Evolutionary conservation across 2,797 vertebrate species (phyloP).

Genomic region (Catharus ustulatus): DNA sequence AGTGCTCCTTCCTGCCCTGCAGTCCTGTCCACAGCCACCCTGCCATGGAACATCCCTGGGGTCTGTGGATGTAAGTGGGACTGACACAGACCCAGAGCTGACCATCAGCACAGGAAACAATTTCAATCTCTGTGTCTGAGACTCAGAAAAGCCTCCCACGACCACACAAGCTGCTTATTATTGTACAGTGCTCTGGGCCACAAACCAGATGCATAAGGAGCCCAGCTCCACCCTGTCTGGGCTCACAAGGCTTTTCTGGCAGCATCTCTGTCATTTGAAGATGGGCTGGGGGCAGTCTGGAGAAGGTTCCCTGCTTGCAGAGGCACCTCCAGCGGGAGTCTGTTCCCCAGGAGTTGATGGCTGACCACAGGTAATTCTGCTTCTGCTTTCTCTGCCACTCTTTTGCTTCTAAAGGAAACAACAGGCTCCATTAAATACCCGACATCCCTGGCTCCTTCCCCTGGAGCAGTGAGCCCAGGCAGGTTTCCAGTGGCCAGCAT

Average conservation of each 20-base stretch:
- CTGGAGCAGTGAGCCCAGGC: background rate
- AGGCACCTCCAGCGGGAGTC: background rate
- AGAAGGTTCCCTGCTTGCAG: background rate
- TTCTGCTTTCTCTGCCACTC: background rate
- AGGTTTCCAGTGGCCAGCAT: constrained; percentile 16
- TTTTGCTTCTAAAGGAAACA: background rate
- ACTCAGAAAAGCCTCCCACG: constrained; percentile 16
- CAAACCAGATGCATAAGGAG: constrained; percentile 57
- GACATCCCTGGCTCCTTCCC: background rate
- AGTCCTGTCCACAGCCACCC: background rate
- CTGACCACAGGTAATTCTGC: background rate
- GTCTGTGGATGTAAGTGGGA: background rate
- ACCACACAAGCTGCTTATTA: constrained; percentile 65
- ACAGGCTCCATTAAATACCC: background rate
- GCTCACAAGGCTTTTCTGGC: constrained; percentile 38
- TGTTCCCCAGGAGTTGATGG: background rate
- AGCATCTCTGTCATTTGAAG: background rate
- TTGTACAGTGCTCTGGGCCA: constrained; percentile 41
- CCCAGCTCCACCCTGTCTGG: constrained; percentile 65
- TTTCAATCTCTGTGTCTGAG: background rate
- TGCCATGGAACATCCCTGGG: background rate
- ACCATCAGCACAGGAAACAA: constrained; percentile 20
- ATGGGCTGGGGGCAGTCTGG: background rate
- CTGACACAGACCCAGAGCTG: background rate
- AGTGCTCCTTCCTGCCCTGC: background rate